A percentile compares a stretch with the other conserved stretches of the same genome.
These are phyloP conservation scores for Podarcis cretensis DNA, from an alignment of 2,113 vertebrate genomes.

Conservation along the genomic window DNA sequence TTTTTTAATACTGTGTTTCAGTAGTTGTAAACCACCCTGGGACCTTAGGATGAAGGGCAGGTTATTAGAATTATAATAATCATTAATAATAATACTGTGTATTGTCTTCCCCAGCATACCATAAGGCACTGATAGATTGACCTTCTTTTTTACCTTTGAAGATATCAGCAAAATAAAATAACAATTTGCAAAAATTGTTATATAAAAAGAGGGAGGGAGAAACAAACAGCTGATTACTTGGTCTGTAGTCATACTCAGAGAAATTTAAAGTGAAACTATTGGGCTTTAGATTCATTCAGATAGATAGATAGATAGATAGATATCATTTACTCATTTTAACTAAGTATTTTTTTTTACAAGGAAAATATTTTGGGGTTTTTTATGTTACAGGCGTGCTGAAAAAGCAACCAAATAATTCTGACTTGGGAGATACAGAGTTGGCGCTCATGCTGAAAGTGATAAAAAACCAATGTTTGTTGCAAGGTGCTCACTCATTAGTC, in stretches of 20 bases:
- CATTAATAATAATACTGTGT: not conserved
- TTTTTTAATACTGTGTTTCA: too few relatives aligned
- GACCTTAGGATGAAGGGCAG: too few relatives aligned
- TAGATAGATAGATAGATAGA: too few relatives aligned
- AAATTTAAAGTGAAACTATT: not conserved
- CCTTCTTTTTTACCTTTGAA: not conserved
- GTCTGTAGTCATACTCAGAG: not conserved
- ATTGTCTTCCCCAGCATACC: not conserved
- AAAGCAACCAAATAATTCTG: conserved; percentile 45
- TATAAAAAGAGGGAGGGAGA: not conserved
- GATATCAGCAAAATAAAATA: not conserved
- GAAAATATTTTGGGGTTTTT: conserved; percentile 17
- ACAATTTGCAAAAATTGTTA: not conserved
- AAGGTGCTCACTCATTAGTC: conserved; percentile 86
- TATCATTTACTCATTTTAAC: not conserved
- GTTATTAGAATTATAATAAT: too few relatives aligned
- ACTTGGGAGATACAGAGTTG: conserved; percentile 76
- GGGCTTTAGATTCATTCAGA: not conserved
- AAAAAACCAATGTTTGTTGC: conserved; percentile 89
- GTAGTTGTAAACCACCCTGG: too few relatives aligned
- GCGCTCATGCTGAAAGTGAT: conserved; percentile 81
- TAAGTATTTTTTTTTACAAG: conserved; percentile 12
- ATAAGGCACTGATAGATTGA: not conserved
- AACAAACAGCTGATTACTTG: not conserved
- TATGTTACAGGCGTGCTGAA: conserved; percentile 64